Percentiles rank a stretch among this genome's conserved stretches.
phyloP scores from a whole-genome alignment of 1,140 invertebrate species.

The Aphelenchoides besseyi region DNA sequence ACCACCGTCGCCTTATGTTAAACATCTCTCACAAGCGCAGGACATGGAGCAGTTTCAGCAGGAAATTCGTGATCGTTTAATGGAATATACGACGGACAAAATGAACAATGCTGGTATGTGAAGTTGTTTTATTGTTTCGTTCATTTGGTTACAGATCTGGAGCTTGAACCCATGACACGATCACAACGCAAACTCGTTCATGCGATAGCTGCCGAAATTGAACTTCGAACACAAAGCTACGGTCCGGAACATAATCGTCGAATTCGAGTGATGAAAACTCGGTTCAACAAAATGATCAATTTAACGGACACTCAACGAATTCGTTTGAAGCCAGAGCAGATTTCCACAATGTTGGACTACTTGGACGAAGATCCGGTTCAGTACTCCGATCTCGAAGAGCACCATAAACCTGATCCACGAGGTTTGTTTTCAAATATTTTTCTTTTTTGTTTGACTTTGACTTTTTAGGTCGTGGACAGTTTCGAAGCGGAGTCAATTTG shows the following conservation, averaged over 20 bases:
- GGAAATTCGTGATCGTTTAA: not conserved
- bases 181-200: not conserved
- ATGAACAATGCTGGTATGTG: not conserved
- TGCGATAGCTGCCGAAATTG: conserved; percentile 3
- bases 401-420: not conserved
- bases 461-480: not conserved
- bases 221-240: conserved; percentile 15
- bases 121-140: not conserved
- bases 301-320: conserved; percentile 13
- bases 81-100: not conserved
- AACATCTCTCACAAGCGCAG: not conserved
- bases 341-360: conserved; percentile 29
- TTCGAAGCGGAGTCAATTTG: not conserved
- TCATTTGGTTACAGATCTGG: not conserved
- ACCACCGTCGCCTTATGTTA: too few relatives aligned
- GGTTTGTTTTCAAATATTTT: too few relatives aligned
- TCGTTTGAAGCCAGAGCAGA: conserved; percentile 65
- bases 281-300: not conserved
- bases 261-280: not conserved
- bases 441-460: conserved; percentile 1
- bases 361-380: conserved; percentile 10
- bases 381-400: not conserved
- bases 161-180: not conserved
- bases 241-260: conserved; percentile 1
- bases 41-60: conserved; percentile 8